These are phyloP conservation scores for Agrilus cyanescens DNA, from an alignment of 2,888 invertebrate species.

Conservation along the genomic window DNA sequence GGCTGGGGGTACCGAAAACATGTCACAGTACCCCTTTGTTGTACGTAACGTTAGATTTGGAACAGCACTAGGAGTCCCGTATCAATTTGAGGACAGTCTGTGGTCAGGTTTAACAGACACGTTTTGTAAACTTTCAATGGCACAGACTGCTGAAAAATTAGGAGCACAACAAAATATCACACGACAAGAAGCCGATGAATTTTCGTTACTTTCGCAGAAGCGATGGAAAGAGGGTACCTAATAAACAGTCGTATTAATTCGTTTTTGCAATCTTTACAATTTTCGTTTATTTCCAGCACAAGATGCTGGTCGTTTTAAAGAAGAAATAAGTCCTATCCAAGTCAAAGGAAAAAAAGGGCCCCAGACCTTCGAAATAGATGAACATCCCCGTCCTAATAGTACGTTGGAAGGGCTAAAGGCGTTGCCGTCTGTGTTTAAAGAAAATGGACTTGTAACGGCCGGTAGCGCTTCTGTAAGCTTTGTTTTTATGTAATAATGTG, in stretches of 20 bases:
- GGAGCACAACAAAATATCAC: conserved; percentile 74
- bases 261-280: background rate
- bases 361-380: conserved; percentile 71
- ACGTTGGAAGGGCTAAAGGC: conserved; percentile 77
- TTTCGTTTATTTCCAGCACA: conserved; percentile 49
- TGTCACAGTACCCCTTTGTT: conserved; percentile 85
- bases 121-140: conserved; percentile 89
- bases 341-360: conserved; percentile 75
- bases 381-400: conserved; percentile 86
- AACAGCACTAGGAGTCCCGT: conserved; percentile 63
- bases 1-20: conserved; percentile 90
- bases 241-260: background rate
- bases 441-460: conserved; percentile 88
- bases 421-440: conserved; percentile 82
- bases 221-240: conserved; percentile 69
- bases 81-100: conserved; percentile 75
- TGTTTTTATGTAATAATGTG: too few species aligned
- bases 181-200: conserved; percentile 74
- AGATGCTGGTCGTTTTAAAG: conserved; percentile 78
- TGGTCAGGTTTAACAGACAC: conserved; percentile 84
- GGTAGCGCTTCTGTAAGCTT: conserved; percentile 79
- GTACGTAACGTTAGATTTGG: conserved; percentile 83
- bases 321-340: conserved; percentile 78
- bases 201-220: conserved; percentile 73
- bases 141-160: conserved; percentile 87